Evolutionary conservation across 2,888 invertebrate species (phyloP), one percentile per base, ranked within the genome.

Genomic region (Nemurella pictetii): DNA sequence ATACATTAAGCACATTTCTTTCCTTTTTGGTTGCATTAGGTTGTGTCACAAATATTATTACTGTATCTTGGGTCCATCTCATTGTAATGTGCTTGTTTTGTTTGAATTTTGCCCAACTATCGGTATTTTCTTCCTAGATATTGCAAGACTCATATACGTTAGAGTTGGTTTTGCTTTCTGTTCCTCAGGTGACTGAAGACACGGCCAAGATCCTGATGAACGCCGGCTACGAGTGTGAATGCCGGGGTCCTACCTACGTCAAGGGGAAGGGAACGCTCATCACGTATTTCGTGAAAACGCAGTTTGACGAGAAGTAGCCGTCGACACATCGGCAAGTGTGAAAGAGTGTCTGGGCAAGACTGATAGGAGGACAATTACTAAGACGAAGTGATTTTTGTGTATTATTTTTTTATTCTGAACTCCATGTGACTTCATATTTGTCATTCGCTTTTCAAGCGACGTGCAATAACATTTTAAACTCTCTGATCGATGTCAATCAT

Each of bases 191-290:
- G 7, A 96, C 97, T 0, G 95, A 96, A 88, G 94, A 94, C 87
- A 96, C 96, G 9, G 96, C 96, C 0, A 94, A 96, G 88, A 94
- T 98, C 84, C 91, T 99, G 74, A 95, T 95, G 92, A 94, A 93
- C 85, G 95, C 95, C 0, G 97, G 97, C 2, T 98, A 97, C 90
- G 93, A 94, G 26, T 96, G 98, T 88, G 96, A 97, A 88, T 97
- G 97, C 89, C 93, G 99, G 28, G 99, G 99, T 0, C 95, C 97
- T 0, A 98, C 97, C 2, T 96, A 93, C 89, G 97, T 99, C 12
- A 99, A 99, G 91, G 99, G 99, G 75, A 98, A 98, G 90, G 97
- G 97, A 28, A 96, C 95, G 4, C 91, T 98, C 85, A 95, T 94
- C 75, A 98, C 98, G 0, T 98, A 97, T 90, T 97, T 97, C 89